phyloP scores from a whole-genome alignment of 2,888 invertebrate species.

The Troglohyphantes excavatus region DNA sequence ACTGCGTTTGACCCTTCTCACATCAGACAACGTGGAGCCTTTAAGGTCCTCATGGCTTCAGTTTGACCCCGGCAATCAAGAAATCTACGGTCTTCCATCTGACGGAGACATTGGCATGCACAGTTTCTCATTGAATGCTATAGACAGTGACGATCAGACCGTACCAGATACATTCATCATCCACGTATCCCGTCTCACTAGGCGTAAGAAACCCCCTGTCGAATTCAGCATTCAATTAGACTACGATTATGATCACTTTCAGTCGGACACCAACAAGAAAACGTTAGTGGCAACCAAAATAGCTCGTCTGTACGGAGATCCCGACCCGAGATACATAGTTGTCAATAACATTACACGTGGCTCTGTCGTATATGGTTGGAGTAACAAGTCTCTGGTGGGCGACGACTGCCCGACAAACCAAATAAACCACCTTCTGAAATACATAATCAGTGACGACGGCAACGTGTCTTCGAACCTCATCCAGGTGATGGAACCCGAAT shows the following conservation, averaged over 20 bases:
- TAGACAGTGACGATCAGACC: conserved; percentile 89
- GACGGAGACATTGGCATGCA: conserved; percentile 85
- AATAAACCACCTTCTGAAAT: conserved; percentile 88
- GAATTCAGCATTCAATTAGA: conserved; percentile 90
- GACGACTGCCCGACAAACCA: conserved; percentile 90
- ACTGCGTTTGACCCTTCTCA: conserved; percentile 87
- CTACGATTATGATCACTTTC: conserved; percentile 83
- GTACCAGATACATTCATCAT: conserved; percentile 87
- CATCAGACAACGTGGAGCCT: conserved; percentile 86
- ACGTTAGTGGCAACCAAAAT: conserved; percentile 85
- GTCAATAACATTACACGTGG: conserved; percentile 88
- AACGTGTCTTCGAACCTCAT: conserved; percentile 79
- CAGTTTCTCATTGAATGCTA: conserved; percentile 89
- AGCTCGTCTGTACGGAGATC: conserved; percentile 89
- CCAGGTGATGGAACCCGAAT: conserved; percentile 87
- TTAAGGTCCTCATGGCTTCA: conserved; percentile 91
- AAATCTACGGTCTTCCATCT: conserved; percentile 92
- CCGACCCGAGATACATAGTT: conserved; percentile 88
- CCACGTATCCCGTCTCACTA: conserved; percentile 65
- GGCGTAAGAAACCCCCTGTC: conserved; percentile 81
- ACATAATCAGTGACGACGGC: conserved; percentile 87
- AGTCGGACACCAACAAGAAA: conserved; percentile 81
- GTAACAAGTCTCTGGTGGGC: conserved; percentile 92
- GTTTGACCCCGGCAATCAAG: conserved; percentile 89
- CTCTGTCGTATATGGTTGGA: conserved; percentile 89